Percentiles rank a stretch among this genome's conserved stretches.
These are phyloP conservation scores for Neoniphon sammara DNA, from an alignment of 2,797 vertebrate genomes.

Conservation along the genomic window DNA sequence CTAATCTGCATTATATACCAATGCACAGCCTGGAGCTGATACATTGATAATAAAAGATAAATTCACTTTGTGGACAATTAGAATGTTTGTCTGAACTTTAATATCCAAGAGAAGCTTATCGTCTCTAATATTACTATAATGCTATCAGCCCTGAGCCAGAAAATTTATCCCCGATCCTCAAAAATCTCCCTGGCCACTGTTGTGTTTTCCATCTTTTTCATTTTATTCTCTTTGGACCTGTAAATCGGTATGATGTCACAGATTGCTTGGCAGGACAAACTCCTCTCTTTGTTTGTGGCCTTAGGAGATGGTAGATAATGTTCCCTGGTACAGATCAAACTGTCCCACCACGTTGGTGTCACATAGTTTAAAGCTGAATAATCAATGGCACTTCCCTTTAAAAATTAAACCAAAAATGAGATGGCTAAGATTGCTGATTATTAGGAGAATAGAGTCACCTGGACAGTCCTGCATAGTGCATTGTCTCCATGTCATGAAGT, in stretches of 20 bases:
- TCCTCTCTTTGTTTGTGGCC: too few relatives aligned
- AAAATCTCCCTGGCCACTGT: slow-evolving; percentile 13
- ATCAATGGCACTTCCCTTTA: too few relatives aligned
- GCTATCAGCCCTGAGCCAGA: background rate
- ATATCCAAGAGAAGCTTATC: slow-evolving; percentile 18
- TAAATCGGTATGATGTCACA: background rate
- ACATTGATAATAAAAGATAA: slow-evolving; percentile 32
- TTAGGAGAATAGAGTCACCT: too few relatives aligned
- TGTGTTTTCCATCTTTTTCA: background rate
- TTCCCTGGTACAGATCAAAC: too few relatives aligned
- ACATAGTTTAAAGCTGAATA: too few relatives aligned
- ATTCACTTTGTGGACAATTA: slow-evolving; percentile 44
- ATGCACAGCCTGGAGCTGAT: slow-evolving; percentile 21
- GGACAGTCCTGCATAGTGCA: too few relatives aligned
- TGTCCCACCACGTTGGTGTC: too few relatives aligned
- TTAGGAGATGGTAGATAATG: too few relatives aligned
- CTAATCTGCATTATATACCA: slow-evolving; percentile 25
- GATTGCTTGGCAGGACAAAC: slow-evolving; percentile 2
- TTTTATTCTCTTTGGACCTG: slow-evolving; percentile 2
- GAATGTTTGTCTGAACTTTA: slow-evolving; percentile 41
- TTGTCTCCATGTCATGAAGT: background rate
- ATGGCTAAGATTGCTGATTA: too few relatives aligned
- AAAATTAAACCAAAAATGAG: too few relatives aligned
- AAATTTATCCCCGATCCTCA: slow-evolving; percentile 1
- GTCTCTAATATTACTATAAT: slow-evolving; percentile 1